phyloP scores from a whole-genome alignment of 1,140 invertebrate species.

The Camponotus floridanus region DNA sequence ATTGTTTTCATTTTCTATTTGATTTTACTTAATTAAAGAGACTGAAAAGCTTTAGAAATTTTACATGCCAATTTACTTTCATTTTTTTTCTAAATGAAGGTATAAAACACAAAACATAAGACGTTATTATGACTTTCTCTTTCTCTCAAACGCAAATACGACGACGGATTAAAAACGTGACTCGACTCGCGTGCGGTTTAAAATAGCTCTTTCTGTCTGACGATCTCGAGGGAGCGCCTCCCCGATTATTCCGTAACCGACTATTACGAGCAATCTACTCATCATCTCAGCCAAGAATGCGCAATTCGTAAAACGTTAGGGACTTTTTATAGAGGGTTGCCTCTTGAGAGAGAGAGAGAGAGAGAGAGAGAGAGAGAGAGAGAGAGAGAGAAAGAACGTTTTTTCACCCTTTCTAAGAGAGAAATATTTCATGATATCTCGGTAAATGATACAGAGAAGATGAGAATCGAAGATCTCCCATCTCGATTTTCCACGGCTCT shows the following conservation, averaged over 20 bases:
- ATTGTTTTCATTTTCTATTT: neutral
- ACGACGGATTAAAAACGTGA: conserved; percentile 9
- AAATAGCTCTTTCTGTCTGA: neutral
- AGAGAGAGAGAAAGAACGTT: neutral
- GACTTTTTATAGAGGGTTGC: neutral
- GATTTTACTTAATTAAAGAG: neutral
- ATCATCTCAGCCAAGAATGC: conserved; percentile 1
- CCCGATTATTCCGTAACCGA: conserved; percentile 12
- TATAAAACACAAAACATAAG: neutral
- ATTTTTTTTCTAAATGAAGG: neutral
- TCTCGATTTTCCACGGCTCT: neutral
- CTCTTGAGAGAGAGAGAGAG: neutral
- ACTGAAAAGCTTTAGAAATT: neutral
- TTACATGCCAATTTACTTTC: neutral
- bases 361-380: neutral
- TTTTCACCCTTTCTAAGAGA: neutral
- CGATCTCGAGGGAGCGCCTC: neutral
- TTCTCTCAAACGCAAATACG: neutral
- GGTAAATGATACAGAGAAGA: neutral
- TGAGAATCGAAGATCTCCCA: neutral
- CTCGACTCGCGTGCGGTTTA: neutral
- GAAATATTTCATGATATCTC: conserved; percentile 11
- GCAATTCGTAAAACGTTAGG: conserved; percentile 18
- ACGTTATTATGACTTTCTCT: neutral
- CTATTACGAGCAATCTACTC: conserved; percentile 5